Evolutionary conservation across 2,113 vertebrate species (phyloP).

Genomic region (Leptosomus discolor): DNA sequence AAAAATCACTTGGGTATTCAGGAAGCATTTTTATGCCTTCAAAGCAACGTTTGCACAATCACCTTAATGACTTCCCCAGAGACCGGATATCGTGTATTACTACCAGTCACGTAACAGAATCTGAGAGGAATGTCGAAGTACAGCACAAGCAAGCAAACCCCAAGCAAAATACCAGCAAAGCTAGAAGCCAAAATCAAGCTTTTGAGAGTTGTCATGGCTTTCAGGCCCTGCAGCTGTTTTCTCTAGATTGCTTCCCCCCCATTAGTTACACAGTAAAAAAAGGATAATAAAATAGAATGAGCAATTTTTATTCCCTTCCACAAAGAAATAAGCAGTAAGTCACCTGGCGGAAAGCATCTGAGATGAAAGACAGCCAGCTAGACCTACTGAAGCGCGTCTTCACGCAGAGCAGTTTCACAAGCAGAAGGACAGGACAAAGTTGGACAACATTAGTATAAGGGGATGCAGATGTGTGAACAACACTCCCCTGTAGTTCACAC

Average conservation of each 20-base stretch:
- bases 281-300: not conserved
- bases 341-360: not conserved
- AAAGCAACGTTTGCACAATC: not conserved
- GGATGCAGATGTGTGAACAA: not conserved
- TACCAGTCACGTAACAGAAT: rapidly evolving
- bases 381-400: not conserved
- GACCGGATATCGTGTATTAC: not conserved
- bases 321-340: not conserved
- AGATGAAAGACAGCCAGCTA: not conserved
- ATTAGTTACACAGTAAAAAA: not conserved
- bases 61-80: not conserved
- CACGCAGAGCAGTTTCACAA: not conserved
- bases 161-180: not conserved
- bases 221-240: not conserved
- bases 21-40: not conserved
- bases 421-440: not conserved
- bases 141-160: not conserved
- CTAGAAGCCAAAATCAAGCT: not conserved
- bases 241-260: not conserved
- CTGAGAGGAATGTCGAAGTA: not conserved
- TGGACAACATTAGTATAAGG: not conserved
- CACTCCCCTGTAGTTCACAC: not conserved
- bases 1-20: not conserved
- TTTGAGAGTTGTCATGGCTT: not conserved
- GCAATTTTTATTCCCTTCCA: not conserved